A percentile compares a stretch with the other conserved stretches of the same genome.
Evolutionary conservation across 1,140 invertebrate species (phyloP).

Genomic region (Ceratosolen solmsi): DNA sequence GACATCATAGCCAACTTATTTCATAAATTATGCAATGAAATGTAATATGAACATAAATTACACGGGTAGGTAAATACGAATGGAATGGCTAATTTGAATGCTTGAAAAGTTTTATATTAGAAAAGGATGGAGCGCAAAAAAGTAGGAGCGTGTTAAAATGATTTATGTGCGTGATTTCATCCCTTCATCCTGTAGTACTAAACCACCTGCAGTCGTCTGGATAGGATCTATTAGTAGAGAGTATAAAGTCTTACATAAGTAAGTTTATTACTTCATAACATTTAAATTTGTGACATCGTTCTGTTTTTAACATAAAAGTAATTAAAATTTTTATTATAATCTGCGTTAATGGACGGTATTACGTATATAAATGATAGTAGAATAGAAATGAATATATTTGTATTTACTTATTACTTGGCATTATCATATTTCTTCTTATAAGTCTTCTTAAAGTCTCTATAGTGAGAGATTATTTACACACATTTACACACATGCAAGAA

Average conservation of each 20-base stretch:
- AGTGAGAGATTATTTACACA: too few relatives aligned
- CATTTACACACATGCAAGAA: too few relatives aligned
- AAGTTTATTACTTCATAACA: not conserved
- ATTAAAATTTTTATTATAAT: not conserved
- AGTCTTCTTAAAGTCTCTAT: too few relatives aligned
- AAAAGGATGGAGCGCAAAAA: not conserved
- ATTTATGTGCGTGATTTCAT: constrained; percentile 33
- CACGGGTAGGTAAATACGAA: not conserved
- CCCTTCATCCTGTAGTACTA: not conserved
- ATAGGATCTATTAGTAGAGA: constrained; percentile 8
- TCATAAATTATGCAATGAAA: not conserved
- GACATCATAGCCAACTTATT: too few relatives aligned
- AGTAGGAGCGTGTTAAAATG: constrained; percentile 15
- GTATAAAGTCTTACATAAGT: constrained; percentile 20
- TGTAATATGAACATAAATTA: not conserved
- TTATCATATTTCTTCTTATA: too few relatives aligned
- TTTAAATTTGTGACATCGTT: not conserved
- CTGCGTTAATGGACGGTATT: not conserved
- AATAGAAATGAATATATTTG: too few relatives aligned
- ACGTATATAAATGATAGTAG: too few relatives aligned
- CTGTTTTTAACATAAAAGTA: not conserved
- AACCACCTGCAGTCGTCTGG: constrained; percentile 18
- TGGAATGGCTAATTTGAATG: not conserved
- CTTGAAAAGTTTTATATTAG: not conserved
- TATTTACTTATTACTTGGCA: too few relatives aligned